Evolutionary conservation across 2,113 vertebrate genomes (phyloP), one percentile per base, ranked within the genome.

Genomic region (Eulemur rufifrons): DNA sequence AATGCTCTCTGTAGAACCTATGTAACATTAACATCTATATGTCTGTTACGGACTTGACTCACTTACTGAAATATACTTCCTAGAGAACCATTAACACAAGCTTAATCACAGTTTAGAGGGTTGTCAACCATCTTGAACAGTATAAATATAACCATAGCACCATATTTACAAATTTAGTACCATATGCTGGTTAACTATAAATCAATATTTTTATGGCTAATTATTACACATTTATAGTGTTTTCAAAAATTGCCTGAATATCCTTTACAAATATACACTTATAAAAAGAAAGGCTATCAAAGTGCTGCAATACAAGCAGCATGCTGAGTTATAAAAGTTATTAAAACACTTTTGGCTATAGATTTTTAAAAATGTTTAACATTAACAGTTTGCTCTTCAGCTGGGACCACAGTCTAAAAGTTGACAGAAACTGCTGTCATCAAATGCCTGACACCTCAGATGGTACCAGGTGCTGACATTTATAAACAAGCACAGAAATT

Each of bases 201-300:
- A 97, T 98, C 96, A 95, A 95, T 96, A 83, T 74, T 97, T 97
- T 98, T 98, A 99, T 99, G 98, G 98, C 98, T 99, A 98, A 98
- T 98, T 95, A 95, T 97, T 96, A 98, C 89, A 98, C 0, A 95
- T 83, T 96, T 56, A 91, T 94, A 98, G 98, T 98, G 92, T 96
- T 98, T 98, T 98, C 95, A 98, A 98, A 98, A 98, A 97, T 97
- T 95, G 98, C 98, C 98, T 99, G 98, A 97, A 99, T 98, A 97
- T 98, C 97, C 98, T 98, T 98, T 98, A 98, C 98, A 99, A 99
- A 98, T 98, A 98, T 97, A 99, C 98, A 98, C 68, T 97, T 99
- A 98, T 98, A 98, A 98, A 98, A 98, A 98, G 95, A 98, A 98
- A 98, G 63, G 90, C 98, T 98, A 97, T 98, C 98, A 98, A 98